Conservation (phyloP, 2,797 vertebrate genomes). For the Lithobates pipiens region DNA sequence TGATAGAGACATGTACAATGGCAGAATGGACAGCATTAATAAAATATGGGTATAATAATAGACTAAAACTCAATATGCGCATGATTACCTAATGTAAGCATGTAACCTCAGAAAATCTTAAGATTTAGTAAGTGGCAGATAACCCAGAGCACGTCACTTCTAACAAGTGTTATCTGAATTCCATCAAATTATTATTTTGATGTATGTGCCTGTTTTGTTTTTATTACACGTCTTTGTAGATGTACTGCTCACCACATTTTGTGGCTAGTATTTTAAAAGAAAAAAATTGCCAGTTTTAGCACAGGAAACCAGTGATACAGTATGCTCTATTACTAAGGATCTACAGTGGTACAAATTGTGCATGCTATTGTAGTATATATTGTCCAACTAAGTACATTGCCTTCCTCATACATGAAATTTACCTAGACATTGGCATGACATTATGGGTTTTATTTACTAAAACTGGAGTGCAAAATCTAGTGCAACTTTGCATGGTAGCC, state of each 20-base stretch:
- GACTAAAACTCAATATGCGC: slow-evolving; percentile 17
- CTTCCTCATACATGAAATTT: too few relatives aligned
- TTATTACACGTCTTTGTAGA: not conserved
- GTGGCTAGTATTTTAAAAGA: too few relatives aligned
- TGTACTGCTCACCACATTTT: not conserved
- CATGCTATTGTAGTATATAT: too few relatives aligned
- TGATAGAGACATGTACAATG: slow-evolving; percentile 7
- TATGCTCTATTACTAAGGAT: too few relatives aligned
- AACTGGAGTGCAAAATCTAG: too few relatives aligned
- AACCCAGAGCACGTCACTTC: not conserved
- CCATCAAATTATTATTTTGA: not conserved
- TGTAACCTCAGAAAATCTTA: not conserved
- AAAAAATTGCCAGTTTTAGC: not conserved
- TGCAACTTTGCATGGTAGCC: too few relatives aligned
- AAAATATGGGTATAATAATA: not conserved
- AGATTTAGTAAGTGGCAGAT: slow-evolving; percentile 18
- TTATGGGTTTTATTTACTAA: too few relatives aligned
- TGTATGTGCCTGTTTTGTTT: not conserved
- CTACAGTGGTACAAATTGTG: too few relatives aligned
- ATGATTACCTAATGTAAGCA: slow-evolving; percentile 9
- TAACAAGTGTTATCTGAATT: slow-evolving; percentile 8
- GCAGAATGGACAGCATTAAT: not conserved
- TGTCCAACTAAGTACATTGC: too few relatives aligned
- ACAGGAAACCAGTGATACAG: too few relatives aligned
- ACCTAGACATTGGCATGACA: too few relatives aligned